Base-by-base conservation (phyloP, 2,113 vertebrate species). In the Puma concolor region DNA sequence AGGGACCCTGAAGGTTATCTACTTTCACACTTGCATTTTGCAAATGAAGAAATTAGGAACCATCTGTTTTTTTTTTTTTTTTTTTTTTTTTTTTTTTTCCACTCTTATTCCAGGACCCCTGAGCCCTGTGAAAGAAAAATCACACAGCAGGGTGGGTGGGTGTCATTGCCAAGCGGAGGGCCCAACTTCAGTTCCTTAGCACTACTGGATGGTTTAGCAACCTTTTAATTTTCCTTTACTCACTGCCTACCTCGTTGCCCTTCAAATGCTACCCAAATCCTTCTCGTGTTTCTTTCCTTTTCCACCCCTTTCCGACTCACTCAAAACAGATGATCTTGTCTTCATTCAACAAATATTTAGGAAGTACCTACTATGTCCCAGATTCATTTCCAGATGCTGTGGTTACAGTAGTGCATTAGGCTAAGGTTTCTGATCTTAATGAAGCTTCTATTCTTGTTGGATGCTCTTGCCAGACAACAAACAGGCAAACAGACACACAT, bases 141-240 rank as follows among this genome's bases (percentile, higher is more conserved):
- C 90, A 33, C 69, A n/a, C 25, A 7, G 66, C 33, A 67, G 57
- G 57, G 86, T 25, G 48, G 54, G 15, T 11, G 36, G 15, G 50
- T 8, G 38, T 23, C 82, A 48, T 0, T 27, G 60, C 31, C 50
- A 29, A 25, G 5, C 0, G 33, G 29, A 77, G 36, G 17, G 19
- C n/a, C n/a, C 33, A 16, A 4, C n/a, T 80, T 60, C 77, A n/a
- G 5, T 2, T 29, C 50, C 23, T 38, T 12, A 0, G 57, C 4
- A 2, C 66, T 27, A 0, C 7, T 0, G 81, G 31, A 76, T 4
- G 23, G 48, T 2, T 36, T 4, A 5, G 31, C 23, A 4, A 19
- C 16, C n/a, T 79, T 60, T 52, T 16, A 19, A 33, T 4, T 48
- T 15, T 9, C 21, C 57, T 41, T 8, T 31, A 23, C 33, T 76